These are phyloP conservation scores for Mesochorus sp. DNA, from an alignment of 2,888 invertebrate genomes.

Conservation along the genomic window DNA sequence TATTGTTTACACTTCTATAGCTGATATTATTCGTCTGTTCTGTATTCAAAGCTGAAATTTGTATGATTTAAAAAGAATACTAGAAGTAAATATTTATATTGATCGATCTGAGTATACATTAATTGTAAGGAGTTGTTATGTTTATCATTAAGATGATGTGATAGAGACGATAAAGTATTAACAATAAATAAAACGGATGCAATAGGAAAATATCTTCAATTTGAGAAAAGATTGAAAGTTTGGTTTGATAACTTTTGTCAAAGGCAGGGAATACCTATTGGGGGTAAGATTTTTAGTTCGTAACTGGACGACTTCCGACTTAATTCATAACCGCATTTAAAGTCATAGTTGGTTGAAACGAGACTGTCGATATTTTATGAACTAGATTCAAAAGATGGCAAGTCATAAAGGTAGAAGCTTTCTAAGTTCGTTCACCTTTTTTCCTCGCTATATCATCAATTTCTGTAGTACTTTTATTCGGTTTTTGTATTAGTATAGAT, in stretches of 20 bases:
- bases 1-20: background rate
- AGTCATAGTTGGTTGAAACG: background rate
- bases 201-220: background rate
- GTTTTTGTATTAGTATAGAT: too few species aligned
- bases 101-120: background rate
- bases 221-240: background rate
- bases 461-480: background rate
- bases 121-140: background rate
- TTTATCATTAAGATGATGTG: background rate
- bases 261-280: background rate
- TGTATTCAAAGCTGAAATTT: too few species aligned
- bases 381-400: constrained; percentile 4
- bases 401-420: background rate
- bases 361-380: constrained; percentile 3
- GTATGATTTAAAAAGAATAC: too few species aligned
- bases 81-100: too few species aligned
- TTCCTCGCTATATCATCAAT: background rate
- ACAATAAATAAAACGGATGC: background rate
- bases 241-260: background rate
- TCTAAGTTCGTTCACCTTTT: background rate
- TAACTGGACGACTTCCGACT: background rate
- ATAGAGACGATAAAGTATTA: background rate
- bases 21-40: background rate
- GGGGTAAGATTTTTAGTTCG: too few species aligned
- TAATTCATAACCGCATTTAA: background rate